phyloP scores from a whole-genome alignment of 1,140 invertebrate genomes.

The Bombus affinis region DNA sequence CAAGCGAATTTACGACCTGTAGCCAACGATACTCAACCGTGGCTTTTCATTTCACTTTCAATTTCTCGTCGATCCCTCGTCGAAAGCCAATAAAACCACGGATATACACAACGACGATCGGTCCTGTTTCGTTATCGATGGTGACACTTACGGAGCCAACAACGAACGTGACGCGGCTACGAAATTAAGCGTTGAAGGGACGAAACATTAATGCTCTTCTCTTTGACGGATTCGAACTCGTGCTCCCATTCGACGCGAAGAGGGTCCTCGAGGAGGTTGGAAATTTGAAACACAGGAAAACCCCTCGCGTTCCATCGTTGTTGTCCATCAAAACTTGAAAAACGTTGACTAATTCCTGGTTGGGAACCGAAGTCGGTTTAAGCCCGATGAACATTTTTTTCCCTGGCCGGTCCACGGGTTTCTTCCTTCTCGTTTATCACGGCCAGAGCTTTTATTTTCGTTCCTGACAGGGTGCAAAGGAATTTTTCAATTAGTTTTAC shows the following conservation, averaged over 20 bases:
- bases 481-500: constrained; percentile 69
- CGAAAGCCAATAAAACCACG: not conserved
- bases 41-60: not conserved
- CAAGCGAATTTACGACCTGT: not conserved
- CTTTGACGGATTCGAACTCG: constrained; percentile 16
- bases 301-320: constrained; percentile 1
- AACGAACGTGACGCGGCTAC: not conserved
- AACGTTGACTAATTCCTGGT: constrained; percentile 61
- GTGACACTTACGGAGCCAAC: not conserved
- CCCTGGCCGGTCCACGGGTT: constrained; percentile 32
- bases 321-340: constrained; percentile 62
- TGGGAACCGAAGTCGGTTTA: constrained; percentile 43
- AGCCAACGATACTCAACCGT: not conserved
- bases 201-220: constrained; percentile 17
- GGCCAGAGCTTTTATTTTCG: constrained; percentile 56
- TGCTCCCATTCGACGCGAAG: not conserved
- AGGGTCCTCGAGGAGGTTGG: not conserved
- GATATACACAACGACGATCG: too few relatives aligned
- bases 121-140: not conserved
- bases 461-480: constrained; percentile 52
- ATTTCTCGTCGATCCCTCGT: not conserved
- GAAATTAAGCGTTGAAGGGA: not conserved
- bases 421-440: constrained; percentile 64
- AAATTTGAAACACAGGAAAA: constrained; percentile 17
- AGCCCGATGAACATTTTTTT: constrained; percentile 59